These are phyloP conservation scores for Apantesis nais DNA, from an alignment of 2,888 invertebrate species.

Conservation along the genomic window DNA sequence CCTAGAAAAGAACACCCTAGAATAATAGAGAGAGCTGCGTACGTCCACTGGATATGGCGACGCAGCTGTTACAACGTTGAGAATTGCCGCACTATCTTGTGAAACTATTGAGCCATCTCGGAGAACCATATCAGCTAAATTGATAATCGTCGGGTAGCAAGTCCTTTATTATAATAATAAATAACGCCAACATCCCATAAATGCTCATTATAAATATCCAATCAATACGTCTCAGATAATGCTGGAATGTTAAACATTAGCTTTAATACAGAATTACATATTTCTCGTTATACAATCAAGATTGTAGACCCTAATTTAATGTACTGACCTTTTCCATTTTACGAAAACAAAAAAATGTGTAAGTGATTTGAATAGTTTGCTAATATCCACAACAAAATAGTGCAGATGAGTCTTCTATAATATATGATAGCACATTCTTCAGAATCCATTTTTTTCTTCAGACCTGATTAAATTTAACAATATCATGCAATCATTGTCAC, in stretches of 20 bases:
- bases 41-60: conserved; percentile 53
- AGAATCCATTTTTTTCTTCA: conserved; percentile 46
- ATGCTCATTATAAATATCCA: conserved; percentile 81
- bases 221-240: conserved; percentile 78
- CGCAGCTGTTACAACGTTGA: conserved; percentile 57
- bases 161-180: conserved; percentile 76
- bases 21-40: conserved; percentile 71
- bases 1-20: conserved; percentile 86
- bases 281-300: conserved; percentile 68
- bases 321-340: conserved; percentile 80
- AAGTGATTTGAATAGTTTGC: conserved; percentile 59
- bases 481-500: conserved; percentile 66
- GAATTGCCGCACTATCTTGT: conserved; percentile 58
- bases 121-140: conserved; percentile 76
- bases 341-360: conserved; percentile 61
- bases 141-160: conserved; percentile 68
- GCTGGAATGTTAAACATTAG: conserved; percentile 86
- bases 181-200: conserved; percentile 80
- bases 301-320: conserved; percentile 72
- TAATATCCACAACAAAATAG: conserved; percentile 58
- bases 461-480: conserved; percentile 41
- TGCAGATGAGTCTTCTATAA: conserved; percentile 56
- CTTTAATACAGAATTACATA: conserved; percentile 81
- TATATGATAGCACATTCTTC: conserved; percentile 42
- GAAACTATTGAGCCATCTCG: conserved; percentile 63